Evolutionary conservation across 2,888 invertebrate genomes (phyloP).

Genomic region (Ennomos quercinarius): DNA sequence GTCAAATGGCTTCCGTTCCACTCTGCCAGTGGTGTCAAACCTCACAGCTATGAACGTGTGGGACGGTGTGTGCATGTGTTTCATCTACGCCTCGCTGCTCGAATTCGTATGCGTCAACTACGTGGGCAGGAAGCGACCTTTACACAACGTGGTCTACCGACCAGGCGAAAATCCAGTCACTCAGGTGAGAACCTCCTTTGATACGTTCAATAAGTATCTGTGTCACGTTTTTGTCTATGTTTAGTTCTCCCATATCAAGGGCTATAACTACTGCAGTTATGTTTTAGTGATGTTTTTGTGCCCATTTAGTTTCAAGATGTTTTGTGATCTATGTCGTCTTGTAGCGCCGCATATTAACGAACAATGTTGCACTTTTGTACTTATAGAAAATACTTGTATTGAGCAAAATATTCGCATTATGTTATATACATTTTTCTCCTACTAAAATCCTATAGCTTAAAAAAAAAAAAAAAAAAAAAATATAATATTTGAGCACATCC

Average conservation of each 20-base stretch:
- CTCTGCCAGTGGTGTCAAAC: conserved; percentile 96
- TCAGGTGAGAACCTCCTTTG: conserved; percentile 87
- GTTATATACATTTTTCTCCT: background rate
- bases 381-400: conserved; percentile 32
- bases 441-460: conserved; percentile 9
- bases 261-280: conserved; percentile 16
- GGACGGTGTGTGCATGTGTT: conserved; percentile 99
- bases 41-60: conserved; percentile 98
- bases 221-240: conserved; percentile 23
- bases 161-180: conserved; percentile 96
- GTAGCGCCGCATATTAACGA: conserved; percentile 46
- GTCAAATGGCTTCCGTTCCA: conserved; percentile 96
- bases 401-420: conserved; percentile 5
- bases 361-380: conserved; percentile 38
- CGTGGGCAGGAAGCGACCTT: conserved; percentile 95
- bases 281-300: conserved; percentile 25
- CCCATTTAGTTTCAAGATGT: conserved; percentile 23
- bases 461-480: conserved; percentile 27
- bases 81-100: conserved; percentile 96
- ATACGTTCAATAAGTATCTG: conserved; percentile 16
- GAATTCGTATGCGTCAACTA: conserved; percentile 98
- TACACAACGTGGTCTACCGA: conserved; percentile 95
- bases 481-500: conserved; percentile 33
- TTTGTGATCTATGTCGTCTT: conserved; percentile 55
- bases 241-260: conserved; percentile 17